Evolutionary conservation across 2,797 vertebrate species (phyloP).

Genomic region (Botia almorhae): DNA sequence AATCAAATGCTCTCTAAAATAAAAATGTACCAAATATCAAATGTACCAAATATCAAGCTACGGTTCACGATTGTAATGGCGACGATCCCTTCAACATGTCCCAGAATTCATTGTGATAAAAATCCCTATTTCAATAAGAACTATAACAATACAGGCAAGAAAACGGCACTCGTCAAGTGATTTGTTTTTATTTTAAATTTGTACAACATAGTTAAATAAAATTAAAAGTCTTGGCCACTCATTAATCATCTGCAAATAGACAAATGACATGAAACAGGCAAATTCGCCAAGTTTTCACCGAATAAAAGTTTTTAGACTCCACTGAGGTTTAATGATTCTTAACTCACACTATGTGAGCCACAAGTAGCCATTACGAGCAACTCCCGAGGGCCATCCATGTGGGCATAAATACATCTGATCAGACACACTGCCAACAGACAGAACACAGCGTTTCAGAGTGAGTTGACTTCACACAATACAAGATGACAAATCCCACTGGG

Average conservation of each 20-base stretch:
- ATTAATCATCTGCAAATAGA: not conserved
- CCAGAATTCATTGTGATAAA: not conserved
- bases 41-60: not conserved
- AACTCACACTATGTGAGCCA: slow-evolving; percentile 18
- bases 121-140: not conserved
- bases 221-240: not conserved
- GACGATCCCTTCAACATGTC: not conserved
- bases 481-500: not conserved
- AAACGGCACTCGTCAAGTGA: not conserved
- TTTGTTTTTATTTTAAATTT: not conserved
- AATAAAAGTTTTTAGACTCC: slow-evolving; percentile 5
- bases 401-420: slow-evolving; percentile 39
- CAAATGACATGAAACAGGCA: not conserved
- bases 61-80: not conserved
- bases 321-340: slow-evolving; percentile 8
- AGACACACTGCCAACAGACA: slow-evolving; percentile 32
- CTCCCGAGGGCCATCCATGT: slow-evolving; percentile 27
- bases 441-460: slow-evolving; percentile 9
- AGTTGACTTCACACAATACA: slow-evolving; percentile 11
- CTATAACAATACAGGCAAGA: not conserved
- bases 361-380: slow-evolving; percentile 27
- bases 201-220: not conserved
- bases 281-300: not conserved
- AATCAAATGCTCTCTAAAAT: not conserved
- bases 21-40: no score